Evolutionary conservation across 2,888 invertebrate genomes (phyloP).

Genomic region (Kryphioiulus occultus): DNA sequence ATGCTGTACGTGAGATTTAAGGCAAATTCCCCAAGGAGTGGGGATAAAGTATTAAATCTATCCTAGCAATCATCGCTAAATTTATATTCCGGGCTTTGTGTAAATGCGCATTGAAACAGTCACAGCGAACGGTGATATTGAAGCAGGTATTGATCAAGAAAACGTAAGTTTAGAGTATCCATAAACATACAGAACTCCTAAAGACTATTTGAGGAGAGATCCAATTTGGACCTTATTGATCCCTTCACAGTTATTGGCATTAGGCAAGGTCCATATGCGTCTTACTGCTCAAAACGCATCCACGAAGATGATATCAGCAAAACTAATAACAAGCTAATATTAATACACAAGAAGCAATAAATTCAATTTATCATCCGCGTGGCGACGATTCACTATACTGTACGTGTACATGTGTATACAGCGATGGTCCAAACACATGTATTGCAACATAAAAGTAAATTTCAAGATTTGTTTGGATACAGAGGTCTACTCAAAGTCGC

Average conservation of each 20-base stretch:
- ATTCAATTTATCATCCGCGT: not conserved
- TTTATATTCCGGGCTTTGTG: not conserved
- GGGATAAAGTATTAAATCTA: conserved; percentile 1
- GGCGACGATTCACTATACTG: not conserved
- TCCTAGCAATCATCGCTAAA: not conserved
- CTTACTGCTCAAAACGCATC: not conserved
- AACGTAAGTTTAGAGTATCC: not conserved
- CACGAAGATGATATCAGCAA: not conserved
- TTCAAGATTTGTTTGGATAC: not conserved
- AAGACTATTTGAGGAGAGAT: not conserved
- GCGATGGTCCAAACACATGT: not conserved
- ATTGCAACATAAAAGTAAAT: not conserved
- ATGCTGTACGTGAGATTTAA: not conserved
- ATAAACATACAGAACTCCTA: not conserved
- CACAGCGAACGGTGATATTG: not conserved
- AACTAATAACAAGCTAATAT: not conserved
- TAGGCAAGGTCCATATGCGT: not conserved
- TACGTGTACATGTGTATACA: not conserved
- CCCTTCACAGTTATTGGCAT: not conserved
- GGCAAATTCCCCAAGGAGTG: not conserved
- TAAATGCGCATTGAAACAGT: not conserved
- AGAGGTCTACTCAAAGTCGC: not conserved
- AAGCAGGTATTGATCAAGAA: not conserved
- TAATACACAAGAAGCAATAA: not conserved
- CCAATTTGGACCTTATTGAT: conserved; percentile 8